Evolutionary conservation across 1,140 invertebrate species (phyloP).

Genomic region (roundworm (Caenorhabditis elegans)): DNA sequence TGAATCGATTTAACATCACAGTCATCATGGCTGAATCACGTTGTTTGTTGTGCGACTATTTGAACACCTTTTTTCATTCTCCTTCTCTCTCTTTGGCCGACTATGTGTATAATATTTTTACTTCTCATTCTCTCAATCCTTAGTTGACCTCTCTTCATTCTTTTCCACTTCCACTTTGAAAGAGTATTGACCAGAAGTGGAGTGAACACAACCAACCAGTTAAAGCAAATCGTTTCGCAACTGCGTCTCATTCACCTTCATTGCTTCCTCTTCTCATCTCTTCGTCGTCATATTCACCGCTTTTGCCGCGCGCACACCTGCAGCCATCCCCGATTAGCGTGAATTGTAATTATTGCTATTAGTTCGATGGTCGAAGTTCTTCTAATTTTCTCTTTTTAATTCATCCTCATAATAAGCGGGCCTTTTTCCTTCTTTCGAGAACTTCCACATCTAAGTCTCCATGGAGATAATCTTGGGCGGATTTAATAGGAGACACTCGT

Average conservation of each 20-base stretch:
- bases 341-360: conserved; percentile 15
- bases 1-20: background rate
- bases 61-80: background rate
- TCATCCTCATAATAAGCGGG: no score
- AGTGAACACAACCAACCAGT: background rate
- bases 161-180: background rate
- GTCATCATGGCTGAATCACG: background rate
- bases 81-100: background rate
- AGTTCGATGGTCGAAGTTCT: conserved; percentile 7
- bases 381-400: background rate
- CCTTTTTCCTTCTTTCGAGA: background rate
- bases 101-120: background rate
- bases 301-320: background rate
- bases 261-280: background rate
- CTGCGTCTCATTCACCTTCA: background rate
- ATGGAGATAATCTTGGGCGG: background rate
- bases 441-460: background rate
- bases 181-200: conserved; percentile 3
- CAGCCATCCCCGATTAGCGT: background rate
- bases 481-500: background rate
- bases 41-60: conserved; percentile 12
- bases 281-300: background rate
- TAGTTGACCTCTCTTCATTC: background rate
- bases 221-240: conserved; percentile 21
- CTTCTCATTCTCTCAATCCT: background rate